Base-by-base conservation (phyloP, 2,888 invertebrate genomes). In the Meliscaeva auricollis region DNA sequence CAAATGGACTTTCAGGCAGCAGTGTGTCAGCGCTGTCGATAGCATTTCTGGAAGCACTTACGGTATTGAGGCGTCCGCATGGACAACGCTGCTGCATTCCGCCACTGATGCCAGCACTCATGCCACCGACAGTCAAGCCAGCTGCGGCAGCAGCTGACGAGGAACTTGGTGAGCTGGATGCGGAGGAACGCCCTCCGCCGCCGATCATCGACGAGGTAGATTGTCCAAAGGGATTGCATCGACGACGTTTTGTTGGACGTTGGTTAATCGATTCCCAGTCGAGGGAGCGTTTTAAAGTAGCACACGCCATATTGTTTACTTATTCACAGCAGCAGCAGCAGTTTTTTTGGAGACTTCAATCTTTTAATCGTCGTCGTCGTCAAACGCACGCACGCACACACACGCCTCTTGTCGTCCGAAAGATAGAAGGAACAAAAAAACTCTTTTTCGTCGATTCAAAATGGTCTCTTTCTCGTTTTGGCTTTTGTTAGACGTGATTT, bases 181-280 rank as follows among this genome's bases (percentile, higher is more conserved):
- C 81, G 17, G 88, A 88, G 26, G 79, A 50, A 15, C 94, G 90
- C 68, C 91, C 90, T 70, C 91, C 90, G 20, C 93, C 93, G 17
- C 93, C 93, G 3, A 85, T 81, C 46, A 62, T 64, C 6, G 85
- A 85, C n/a, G 85, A 85, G 68, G 76, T 80, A 58, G 91, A 87
- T 88, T 95, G 94, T 90, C 97, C 96, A 93, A 97, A 96, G 80
- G 97, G 97, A 90, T 96, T 95, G 93, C 98, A 98, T 93, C 98
- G 95, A 93, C 98, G 95, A 91, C 98, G 94, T 93, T 98, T 98
- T 35, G 96, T 95, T 80, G 98, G 97, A 90, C 97, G 94, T 91
- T 96, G 96, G 91, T 96, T 96, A 93, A 98, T 95, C 88, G 98
- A 96, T 93, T 98, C 98, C 95, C 98, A 98, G 93, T 98, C 98